Evolutionary conservation across 2,797 vertebrate species (phyloP), one percentile per base, ranked within the genome.

Genomic region (Cirrhinus mrigala): DNA sequence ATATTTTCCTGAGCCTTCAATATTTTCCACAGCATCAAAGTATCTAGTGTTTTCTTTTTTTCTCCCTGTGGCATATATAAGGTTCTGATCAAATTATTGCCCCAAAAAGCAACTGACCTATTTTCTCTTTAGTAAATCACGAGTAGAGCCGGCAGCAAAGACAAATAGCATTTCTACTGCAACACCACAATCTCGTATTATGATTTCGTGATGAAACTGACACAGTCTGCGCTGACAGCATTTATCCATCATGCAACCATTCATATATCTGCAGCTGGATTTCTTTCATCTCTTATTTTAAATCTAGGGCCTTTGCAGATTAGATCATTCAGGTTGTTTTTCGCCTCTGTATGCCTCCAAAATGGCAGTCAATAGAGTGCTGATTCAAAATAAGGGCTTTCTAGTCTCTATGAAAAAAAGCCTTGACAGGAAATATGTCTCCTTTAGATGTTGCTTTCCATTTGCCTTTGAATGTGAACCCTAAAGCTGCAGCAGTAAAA

Each of bases 71-170:
- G 40, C 86, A 68, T 33, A 89, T 87, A 88, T 82, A 52, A 87
- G 85, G 81, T 90, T 90, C 81, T 86, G 87, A 91, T 91, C 74
- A 90, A 88, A 89, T 37, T 54, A 82, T 87, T 90, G 86, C 62
- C 40, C 56, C 11, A 62, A 90, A 90, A 89, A 76, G 64, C 69
- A 81, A 86, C 52, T 44, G 52, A 82, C 87, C 82, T 81, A 87
- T 90, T 92, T 92, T 91, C 66, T 87, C 52, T 81, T 6, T 82
- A 79, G 68, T 69, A 84, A 83, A 80, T 80, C 62, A 66, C 1
- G 64, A 14, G 24, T 70, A 74, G 68, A 82, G 56, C 52, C 16
- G 11, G 24, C 24, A 70, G 33, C 69, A 84, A 46, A 68, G 70
- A 81, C 60, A 46, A 77, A 64, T 24, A 46, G 7, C 33, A 82